A percentile compares a stretch with the other conserved stretches of the same genome.
Conservation (phyloP, 2,797 vertebrate species). For the Eulemur coronatus region DNA sequence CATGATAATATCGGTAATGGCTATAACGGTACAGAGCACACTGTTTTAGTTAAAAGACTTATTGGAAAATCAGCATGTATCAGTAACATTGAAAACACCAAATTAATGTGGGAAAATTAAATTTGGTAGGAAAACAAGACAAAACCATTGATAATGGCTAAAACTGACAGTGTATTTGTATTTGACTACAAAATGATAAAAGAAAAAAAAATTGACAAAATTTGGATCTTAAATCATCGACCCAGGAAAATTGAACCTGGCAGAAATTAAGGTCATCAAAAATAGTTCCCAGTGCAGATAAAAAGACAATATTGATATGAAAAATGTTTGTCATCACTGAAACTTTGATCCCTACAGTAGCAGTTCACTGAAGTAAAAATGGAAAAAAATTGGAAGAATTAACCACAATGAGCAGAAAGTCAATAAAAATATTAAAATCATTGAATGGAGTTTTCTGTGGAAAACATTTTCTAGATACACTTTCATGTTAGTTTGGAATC, state of each 20-base stretch:
- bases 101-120: slow-evolving; percentile 22
- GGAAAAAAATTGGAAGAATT: neutral
- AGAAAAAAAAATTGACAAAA: neutral
- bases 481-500: slow-evolving; percentile 12
- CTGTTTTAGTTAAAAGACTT: neutral
- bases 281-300: neutral
- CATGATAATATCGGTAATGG: neutral
- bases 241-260: neutral
- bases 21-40: neutral
- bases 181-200: neutral
- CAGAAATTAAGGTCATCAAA: neutral
- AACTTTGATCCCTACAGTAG: neutral
- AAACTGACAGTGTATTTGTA: neutral
- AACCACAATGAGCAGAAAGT: neutral
- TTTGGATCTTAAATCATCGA: slow-evolving; percentile 13
- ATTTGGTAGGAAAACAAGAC: neutral
- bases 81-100: neutral
- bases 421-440: neutral
- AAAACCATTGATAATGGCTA: neutral
- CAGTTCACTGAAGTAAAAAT: slow-evolving; percentile 3
- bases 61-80: neutral
- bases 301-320: neutral
- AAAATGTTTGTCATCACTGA: neutral
- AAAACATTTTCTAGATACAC: neutral
- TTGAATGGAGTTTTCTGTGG: neutral